These are phyloP conservation scores for Hyla sarda DNA, from an alignment of 2,113 vertebrate species.

Conservation along the genomic window DNA sequence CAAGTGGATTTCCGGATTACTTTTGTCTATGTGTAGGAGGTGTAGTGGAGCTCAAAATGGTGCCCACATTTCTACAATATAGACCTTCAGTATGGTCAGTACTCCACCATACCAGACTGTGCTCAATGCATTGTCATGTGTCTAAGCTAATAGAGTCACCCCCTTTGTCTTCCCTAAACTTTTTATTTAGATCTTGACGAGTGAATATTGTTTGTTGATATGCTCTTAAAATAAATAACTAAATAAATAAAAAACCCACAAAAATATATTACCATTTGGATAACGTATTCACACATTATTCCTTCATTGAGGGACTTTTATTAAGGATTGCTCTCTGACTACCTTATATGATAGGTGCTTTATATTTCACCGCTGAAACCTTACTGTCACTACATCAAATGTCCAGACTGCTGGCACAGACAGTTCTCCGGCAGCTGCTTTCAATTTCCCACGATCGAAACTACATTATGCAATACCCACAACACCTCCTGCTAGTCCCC, in stretches of 20 bases:
- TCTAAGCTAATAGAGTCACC: neutral
- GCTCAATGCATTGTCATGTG: neutral
- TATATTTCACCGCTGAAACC: conserved; percentile 20
- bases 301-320: neutral
- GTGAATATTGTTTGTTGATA: neutral
- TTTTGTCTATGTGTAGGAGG: no score
- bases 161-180: neutral
- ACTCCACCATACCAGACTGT: neutral
- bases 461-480: conserved; percentile 67
- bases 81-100: neutral
- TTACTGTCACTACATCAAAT: conserved; percentile 23
- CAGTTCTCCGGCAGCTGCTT: conserved; percentile 70
- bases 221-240: neutral
- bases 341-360: neutral
- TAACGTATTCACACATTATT: neutral
- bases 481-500: conserved; percentile 58
- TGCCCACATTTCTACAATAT: neutral
- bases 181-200: neutral
- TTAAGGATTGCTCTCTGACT: neutral
- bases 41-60: neutral
- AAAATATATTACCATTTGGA: neutral
- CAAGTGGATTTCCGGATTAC: no score
- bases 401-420: conserved; percentile 69
- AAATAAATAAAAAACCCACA: no score
- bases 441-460: conserved; percentile 72